phyloP scores from a whole-genome alignment of 2,888 invertebrate species.

The Cryptosula pallasiana region DNA sequence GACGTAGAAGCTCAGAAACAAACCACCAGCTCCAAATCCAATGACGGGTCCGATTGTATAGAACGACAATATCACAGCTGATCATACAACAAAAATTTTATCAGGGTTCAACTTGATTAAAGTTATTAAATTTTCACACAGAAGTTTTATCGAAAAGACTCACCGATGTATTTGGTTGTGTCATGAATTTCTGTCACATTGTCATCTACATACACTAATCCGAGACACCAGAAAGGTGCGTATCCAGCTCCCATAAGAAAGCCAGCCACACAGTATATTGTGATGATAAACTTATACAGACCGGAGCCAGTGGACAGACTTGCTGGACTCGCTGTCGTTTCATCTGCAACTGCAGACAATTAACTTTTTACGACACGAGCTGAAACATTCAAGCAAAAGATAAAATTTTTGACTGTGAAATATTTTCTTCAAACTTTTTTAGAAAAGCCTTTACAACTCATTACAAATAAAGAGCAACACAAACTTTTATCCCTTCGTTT shows the following conservation, averaged over 20 bases:
- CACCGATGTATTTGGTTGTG: neutral
- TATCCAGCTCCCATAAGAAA: conserved; percentile 11
- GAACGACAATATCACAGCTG: neutral
- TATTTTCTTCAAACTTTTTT: no score
- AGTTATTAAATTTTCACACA: no score
- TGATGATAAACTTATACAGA: neutral
- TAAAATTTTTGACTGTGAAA: no score
- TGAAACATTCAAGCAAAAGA: no score
- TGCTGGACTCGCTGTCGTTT: neutral
- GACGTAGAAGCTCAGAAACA: conserved; percentile 4
- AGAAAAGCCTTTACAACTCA: no score
- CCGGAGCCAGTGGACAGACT: neutral
- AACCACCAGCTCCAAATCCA: conserved; percentile 7
- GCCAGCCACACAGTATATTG: neutral
- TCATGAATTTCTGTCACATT: conserved; percentile 2
- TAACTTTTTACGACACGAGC: no score
- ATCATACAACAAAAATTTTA: no score
- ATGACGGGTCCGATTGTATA: neutral
- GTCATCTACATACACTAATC: conserved; percentile 7
- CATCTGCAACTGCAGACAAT: no score
- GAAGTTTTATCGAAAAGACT: no score
- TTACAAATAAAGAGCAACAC: no score
- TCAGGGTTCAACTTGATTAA: no score
- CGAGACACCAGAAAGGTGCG: neutral
- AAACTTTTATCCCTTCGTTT: no score